Evolutionary conservation across 2,113 vertebrate species (phyloP).

Genomic region (Erythrocercus mccallii): DNA sequence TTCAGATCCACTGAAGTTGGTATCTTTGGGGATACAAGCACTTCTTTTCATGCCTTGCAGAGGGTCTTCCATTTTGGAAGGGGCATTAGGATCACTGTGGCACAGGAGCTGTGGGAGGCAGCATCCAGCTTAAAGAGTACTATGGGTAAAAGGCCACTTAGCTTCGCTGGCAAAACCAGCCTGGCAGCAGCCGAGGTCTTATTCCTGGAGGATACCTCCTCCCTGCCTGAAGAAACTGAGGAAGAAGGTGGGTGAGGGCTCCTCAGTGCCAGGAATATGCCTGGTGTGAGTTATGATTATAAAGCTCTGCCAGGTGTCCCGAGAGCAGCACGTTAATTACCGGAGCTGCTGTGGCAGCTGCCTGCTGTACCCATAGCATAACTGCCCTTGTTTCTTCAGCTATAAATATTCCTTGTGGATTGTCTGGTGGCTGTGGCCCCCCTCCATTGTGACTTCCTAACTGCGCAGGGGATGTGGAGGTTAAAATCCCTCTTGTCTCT

Average conservation of each 20-base stretch:
- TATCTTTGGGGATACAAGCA: neutral
- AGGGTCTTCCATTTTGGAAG: neutral
- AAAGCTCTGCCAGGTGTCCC: conserved; percentile 4
- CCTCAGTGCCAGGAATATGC: neutral
- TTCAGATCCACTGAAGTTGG: neutral
- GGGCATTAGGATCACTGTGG: neutral
- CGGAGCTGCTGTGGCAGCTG: conserved; percentile 23
- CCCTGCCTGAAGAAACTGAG: neutral
- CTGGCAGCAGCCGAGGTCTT: neutral
- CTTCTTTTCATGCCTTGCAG: neutral
- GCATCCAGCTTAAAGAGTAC: neutral
- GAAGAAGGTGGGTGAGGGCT: neutral
- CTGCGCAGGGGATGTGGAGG: neutral
- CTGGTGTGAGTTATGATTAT: neutral
- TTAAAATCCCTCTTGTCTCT: conserved; percentile 6
- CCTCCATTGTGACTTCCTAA: neutral
- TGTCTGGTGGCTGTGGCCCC: neutral
- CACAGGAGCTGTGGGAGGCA: neutral
- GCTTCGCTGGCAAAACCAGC: fast-evolving
- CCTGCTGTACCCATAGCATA: neutral
- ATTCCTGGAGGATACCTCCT: neutral
- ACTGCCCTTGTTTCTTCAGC: conserved; percentile 30
- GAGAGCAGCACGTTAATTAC: neutral
- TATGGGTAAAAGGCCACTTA: neutral
- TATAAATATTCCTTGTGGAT: conserved; percentile 24